phyloP scores from a whole-genome alignment of 2,888 invertebrate genomes.

The Tetragnatha montana region DNA sequence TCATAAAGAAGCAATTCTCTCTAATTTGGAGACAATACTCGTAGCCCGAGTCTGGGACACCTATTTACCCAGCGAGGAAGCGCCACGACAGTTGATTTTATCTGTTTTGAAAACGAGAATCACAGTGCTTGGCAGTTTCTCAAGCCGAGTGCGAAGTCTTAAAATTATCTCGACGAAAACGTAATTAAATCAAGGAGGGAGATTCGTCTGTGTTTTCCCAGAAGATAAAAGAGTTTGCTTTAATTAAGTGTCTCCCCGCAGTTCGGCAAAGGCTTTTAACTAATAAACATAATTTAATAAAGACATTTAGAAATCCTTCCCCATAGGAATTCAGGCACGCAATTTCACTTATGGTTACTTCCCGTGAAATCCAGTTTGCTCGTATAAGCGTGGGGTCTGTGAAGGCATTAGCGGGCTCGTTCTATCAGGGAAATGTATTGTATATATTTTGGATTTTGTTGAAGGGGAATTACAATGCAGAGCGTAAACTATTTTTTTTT shows the following conservation, averaged over 20 bases:
- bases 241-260: slow-evolving; percentile 50
- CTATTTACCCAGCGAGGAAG: not conserved
- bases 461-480: too few species aligned
- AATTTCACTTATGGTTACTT: slow-evolving; percentile 21
- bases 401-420: not conserved
- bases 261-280: slow-evolving; percentile 30
- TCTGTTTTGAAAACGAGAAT: slow-evolving; percentile 4
- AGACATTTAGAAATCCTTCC: slow-evolving; percentile 38
- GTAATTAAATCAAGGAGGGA: slow-evolving; percentile 49
- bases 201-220: slow-evolving; percentile 51
- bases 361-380: not conserved
- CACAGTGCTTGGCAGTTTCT: slow-evolving; percentile 5
- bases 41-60: not conserved
- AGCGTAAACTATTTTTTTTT: too few species aligned
- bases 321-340: slow-evolving; percentile 30
- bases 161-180: slow-evolving; percentile 32
- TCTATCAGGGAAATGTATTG: too few species aligned
- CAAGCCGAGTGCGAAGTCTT: slow-evolving; percentile 36
- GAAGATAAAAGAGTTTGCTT: slow-evolving; percentile 39
- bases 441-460: too few species aligned
- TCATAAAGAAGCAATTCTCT: not conserved
- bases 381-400: not conserved
- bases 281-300: slow-evolving; percentile 59
- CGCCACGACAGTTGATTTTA: not conserved
- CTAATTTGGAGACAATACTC: not conserved